Base-by-base conservation (phyloP, 2,797 vertebrate species). In the Balearica regulorum region DNA sequence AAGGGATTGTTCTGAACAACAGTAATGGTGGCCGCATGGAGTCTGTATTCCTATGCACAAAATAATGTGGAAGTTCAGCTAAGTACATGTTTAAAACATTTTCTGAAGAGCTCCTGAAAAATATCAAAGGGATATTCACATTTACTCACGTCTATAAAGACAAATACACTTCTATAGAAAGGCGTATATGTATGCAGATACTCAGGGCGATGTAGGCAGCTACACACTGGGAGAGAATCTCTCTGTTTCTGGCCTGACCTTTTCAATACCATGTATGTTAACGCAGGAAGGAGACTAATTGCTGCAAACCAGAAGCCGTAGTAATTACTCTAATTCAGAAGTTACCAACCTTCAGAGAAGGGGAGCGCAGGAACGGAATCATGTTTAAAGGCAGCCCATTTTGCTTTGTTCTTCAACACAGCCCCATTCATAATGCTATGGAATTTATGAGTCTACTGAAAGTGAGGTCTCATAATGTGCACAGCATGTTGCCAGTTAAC, bases 361-460 rank as follows among this genome's bases (percentile, higher is more conserved):
- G 62, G 83, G 97, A 97, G 71, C 13, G 48, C 72, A 76, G 87
- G 68, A 79, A 62, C 16, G 8, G 72, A 93, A 96, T 79, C 64
- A 51, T 95, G 66, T 84, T 94, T 93, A 90, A 91, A 97, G 69
- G 75, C 62, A 84, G 79, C 9, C 46, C 37, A 57, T 83, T 95
- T 80, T 80, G 65, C 95, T 97, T 97, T 98, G 94, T 97, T 98
- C 94, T 97, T 92, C 87, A 83, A 72, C 68, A 83, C 73, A 88
- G 82, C 12, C 71, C 28, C 54, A 65, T 94, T 95, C 70, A 57
- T 84, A 95, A 93, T 64, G 64, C 83, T 37, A 51, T 78, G 89
- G 90, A 92, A 92, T 87, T 96, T 93, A 96, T 89, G 68, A 86
- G 89, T 90, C 93, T 82, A 85, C 87, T 90, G 94, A 96, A 95